phyloP scores from a whole-genome alignment of 1,140 invertebrate species.

The Brachionus asplanchnoidis region DNA sequence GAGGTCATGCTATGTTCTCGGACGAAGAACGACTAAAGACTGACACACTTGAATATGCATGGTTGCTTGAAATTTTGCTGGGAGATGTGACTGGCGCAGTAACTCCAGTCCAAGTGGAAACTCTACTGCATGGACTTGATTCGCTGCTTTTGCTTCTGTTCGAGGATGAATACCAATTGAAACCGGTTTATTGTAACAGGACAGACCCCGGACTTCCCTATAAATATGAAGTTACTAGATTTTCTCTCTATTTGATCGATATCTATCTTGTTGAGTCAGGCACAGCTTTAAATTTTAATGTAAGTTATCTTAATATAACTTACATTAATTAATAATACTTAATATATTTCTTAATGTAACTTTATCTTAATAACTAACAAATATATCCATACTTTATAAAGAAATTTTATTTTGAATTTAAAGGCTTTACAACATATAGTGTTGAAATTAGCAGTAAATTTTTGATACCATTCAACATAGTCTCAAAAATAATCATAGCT shows the following conservation, averaged over 20 bases:
- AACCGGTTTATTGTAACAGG: constrained; percentile 57
- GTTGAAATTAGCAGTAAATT: no score
- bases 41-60: constrained; percentile 92
- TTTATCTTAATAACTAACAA: no score
- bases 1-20: constrained; percentile 96
- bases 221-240: constrained; percentile 85
- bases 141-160: not conserved
- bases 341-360: no score
- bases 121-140: constrained; percentile 10
- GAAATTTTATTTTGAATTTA: no score
- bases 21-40: constrained; percentile 80
- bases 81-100: constrained; percentile 62
- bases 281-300: constrained; percentile 39
- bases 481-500: no score
- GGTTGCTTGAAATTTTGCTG: constrained; percentile 66
- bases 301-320: no score
- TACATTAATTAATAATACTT: no score
- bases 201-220: not conserved
- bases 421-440: no score
- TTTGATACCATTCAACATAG: no score
- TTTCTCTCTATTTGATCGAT: constrained; percentile 83
- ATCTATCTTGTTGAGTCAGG: constrained; percentile 75
- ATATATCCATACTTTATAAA: no score
- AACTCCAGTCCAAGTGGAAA: constrained; percentile 58
- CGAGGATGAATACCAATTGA: constrained; percentile 47